Conservation (phyloP, 2,888 invertebrate species). For the Sphinx pinastri region DNA sequence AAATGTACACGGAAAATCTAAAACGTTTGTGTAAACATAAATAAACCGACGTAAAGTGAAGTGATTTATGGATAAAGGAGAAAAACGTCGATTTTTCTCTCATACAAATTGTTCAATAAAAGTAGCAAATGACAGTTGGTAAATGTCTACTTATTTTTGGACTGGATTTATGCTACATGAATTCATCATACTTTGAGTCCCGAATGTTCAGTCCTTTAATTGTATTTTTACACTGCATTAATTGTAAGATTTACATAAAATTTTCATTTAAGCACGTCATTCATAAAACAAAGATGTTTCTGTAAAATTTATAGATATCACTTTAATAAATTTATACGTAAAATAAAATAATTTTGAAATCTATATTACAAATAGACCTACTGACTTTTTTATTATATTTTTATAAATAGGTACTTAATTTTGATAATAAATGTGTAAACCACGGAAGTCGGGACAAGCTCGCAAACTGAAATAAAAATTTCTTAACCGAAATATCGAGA, state of each 20-base stretch:
- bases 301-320: no score
- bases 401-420: no score
- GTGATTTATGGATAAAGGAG: conserved; percentile 27
- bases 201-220: not conserved
- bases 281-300: no score
- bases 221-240: no score
- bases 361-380: no score
- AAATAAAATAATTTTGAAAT: no score
- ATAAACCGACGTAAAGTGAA: conserved; percentile 29
- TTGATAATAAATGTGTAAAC: not conserved
- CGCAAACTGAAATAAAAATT: not conserved
- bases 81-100: conserved; percentile 28
- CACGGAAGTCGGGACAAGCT: no score
- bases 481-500: not conserved
- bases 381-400: no score
- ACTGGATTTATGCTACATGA: not conserved
- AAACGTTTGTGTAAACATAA: conserved; percentile 30
- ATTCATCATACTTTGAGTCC: not conserved
- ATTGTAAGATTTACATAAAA: no score
- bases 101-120: conserved; percentile 27
- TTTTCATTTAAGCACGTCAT: no score
- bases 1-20: conserved; percentile 29
- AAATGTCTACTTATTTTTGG: conserved; percentile 23
- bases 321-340: no score
- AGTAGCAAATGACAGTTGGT: conserved; percentile 28